Evolutionary conservation across 2,113 vertebrate species (phyloP).

Genomic region (Rhadina sibilatrix): DNA sequence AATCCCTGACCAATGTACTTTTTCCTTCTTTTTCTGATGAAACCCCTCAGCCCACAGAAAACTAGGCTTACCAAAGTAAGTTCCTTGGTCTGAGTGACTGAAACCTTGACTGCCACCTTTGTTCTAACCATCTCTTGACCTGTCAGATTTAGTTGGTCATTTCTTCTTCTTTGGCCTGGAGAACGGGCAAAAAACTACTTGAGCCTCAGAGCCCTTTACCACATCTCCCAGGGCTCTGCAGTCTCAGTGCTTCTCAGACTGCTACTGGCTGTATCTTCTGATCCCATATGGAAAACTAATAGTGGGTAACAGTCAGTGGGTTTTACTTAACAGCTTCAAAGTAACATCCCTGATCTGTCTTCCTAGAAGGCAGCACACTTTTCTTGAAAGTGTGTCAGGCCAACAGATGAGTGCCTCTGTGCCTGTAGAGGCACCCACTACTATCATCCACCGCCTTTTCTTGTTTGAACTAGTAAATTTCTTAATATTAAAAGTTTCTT

Average conservation of each 20-base stretch:
- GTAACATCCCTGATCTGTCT: fast-evolving
- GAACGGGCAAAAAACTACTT: too few species aligned
- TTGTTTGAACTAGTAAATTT: not conserved
- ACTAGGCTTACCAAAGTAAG: not conserved
- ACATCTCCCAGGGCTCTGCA: not conserved
- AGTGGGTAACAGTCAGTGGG: not conserved
- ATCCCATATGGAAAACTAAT: not conserved
- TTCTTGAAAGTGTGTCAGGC: not conserved
- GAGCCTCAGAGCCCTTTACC: not conserved
- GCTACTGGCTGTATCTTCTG: not conserved
- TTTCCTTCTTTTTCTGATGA: not conserved
- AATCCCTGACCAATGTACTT: not conserved
- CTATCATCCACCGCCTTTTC: not conserved
- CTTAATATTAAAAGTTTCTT: not conserved
- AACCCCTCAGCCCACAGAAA: not conserved
- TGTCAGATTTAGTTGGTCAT: not conserved
- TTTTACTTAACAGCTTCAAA: not conserved
- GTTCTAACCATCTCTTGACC: not conserved
- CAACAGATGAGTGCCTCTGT: not conserved
- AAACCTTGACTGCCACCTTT: not conserved
- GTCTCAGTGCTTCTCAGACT: not conserved
- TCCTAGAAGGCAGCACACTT: not conserved
- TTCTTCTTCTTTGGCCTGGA: not conserved
- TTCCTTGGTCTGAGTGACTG: not conserved
- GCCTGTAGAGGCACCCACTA: not conserved